Conservation (phyloP, 2,888 invertebrate species). For the Drosophila rubida region DNA sequence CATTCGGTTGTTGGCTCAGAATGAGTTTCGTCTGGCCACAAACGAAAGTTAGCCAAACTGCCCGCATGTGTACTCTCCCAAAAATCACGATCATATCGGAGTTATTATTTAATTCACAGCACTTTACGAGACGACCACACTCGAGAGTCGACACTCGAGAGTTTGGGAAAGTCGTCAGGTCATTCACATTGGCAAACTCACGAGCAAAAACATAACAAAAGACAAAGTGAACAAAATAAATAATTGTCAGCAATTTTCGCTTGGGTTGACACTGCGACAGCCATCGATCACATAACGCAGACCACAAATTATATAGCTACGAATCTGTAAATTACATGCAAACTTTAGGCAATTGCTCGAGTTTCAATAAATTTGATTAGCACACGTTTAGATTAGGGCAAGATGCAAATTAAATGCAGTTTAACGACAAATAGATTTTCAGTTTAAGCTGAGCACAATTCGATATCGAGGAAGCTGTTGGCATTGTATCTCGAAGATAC, state of each 20-base stretch:
- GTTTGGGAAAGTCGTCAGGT: slow-evolving; percentile 24
- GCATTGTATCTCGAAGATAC: slow-evolving; percentile 13
- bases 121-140: not conserved
- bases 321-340: not conserved
- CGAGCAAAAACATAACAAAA: slow-evolving; percentile 1
- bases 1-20: not conserved
- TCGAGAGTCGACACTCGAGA: not conserved
- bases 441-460: no score
- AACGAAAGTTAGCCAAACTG: not conserved
- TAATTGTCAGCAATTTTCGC: slow-evolving; percentile 31
- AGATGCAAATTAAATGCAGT: no score
- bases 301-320: not conserved
- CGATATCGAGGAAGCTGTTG: no score
- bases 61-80: not conserved
- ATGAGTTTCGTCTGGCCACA: slow-evolving; percentile 2
- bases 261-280: slow-evolving; percentile 11
- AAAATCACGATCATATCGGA: not conserved
- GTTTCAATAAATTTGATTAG: not conserved
- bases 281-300: slow-evolving; percentile 14
- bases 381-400: not conserved
- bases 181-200: slow-evolving; percentile 22
- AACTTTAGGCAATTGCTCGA: not conserved
- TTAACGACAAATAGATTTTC: no score
- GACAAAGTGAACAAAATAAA: slow-evolving; percentile 4
- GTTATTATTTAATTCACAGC: slow-evolving; percentile 1